Percentiles rank a stretch among this genome's conserved stretches.
These are phyloP conservation scores for Drosophila malerkotliana DNA, from an alignment of 1,140 invertebrate species.

Conservation along the genomic window DNA sequence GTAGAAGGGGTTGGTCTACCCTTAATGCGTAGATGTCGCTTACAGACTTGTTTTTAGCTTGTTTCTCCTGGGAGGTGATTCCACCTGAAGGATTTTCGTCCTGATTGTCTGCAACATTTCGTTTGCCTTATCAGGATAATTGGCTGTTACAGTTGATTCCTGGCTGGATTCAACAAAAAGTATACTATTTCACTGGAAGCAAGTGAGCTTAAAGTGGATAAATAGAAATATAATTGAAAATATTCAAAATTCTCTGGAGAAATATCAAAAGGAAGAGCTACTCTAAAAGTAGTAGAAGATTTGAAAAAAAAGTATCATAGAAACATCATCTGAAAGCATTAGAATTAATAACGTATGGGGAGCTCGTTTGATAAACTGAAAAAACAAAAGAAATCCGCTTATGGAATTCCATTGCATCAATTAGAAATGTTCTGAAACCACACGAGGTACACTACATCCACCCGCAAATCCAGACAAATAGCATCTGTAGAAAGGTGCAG, in stretches of 20 bases:
- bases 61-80: slow-evolving; percentile 32
- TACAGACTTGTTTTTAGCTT: slow-evolving; percentile 17
- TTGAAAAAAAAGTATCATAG: neutral
- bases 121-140: slow-evolving; percentile 44
- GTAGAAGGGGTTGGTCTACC: neutral
- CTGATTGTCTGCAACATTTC: slow-evolving; percentile 36
- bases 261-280: no score
- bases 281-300: no score
- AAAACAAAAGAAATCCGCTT: slow-evolving; percentile 66
- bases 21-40: slow-evolving; percentile 43
- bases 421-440: slow-evolving; percentile 60
- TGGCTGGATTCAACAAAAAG: slow-evolving; percentile 22
- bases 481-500: slow-evolving; percentile 24
- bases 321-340: slow-evolving; percentile 6
- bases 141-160: slow-evolving; percentile 43
- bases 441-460: neutral
- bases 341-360: slow-evolving; percentile 8
- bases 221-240: neutral
- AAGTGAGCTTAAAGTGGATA: neutral
- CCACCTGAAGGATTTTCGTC: slow-evolving; percentile 46
- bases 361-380: slow-evolving; percentile 36
- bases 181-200: slow-evolving; percentile 15
- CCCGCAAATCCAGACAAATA: neutral
- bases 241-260: no score
- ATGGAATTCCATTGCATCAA: slow-evolving; percentile 57